Evolutionary conservation across 2,113 vertebrate species (phyloP), one percentile per base, ranked within the genome.

Genomic region (Panthera tigris): DNA sequence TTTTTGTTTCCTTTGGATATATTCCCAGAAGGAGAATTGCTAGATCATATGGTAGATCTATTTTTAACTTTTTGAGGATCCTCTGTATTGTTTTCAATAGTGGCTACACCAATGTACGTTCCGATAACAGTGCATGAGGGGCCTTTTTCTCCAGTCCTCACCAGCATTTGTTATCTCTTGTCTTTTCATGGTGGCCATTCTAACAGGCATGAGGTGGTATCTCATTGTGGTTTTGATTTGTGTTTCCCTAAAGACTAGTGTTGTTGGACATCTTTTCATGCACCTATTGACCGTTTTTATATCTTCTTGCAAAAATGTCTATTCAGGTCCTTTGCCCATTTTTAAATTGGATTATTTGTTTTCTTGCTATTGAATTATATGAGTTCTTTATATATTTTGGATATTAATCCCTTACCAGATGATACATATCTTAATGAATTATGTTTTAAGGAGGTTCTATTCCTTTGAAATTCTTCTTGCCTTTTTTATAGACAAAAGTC

Each of bases 391-490:
- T 39, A 73, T 73, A 73, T 39, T 73, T 73, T 73, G n/a, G n/a
- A 39, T 73, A 73, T 39, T 41, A 74, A 74, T 41, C 39, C 36
- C 71, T 74, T 74, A 74, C 39, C 39, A 74, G 68, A 71, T 73
- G 73, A 74, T 74, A 45, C 5, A 33, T 39, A 4, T 57, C 45
- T 81, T 74, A 81, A 80, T 85, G 45, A 73, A n/a, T 31, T 45
- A 21, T 79, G 33, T 68, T 80, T 79, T 81, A 74, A 66, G 27
- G n/a, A 15, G 27, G 7, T 81, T 94, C 39, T 91, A 94, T 41
- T 81, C 15, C 8, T 93, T 89, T 91, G 74, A 78, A 91, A 86
- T 27, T 91, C 8, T 86, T 97, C 27, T 74, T 86, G 36, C 19
- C 19, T 86, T 97, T 19, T 63, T 95, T 76, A 39, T 76, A 55